Conservation (phyloP, 2,888 invertebrate genomes). For the Cataglyphis altisquamis region DNA sequence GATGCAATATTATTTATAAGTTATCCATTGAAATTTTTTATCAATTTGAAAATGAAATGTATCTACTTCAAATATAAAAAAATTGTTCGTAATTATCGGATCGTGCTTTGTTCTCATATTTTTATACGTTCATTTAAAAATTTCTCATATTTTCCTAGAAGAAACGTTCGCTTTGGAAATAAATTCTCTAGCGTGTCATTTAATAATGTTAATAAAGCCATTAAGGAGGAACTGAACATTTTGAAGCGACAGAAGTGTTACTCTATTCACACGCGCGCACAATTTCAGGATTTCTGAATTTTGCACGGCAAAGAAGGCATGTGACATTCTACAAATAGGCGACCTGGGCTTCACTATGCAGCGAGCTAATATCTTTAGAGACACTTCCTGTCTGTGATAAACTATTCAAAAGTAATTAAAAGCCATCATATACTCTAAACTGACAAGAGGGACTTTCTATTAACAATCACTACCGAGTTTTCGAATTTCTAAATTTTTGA, state of each 20-base stretch:
- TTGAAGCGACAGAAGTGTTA: not conserved
- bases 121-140: not conserved
- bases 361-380: not conserved
- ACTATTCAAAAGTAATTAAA: slow-evolving; percentile 8
- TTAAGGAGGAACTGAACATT: not conserved
- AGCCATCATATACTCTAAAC: not conserved
- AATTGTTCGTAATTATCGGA: not conserved
- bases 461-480: slow-evolving; percentile 1
- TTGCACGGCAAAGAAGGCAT: not conserved
- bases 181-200: not conserved
- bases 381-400: not conserved
- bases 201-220: not conserved
- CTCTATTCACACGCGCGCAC: not conserved
- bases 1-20: not conserved
- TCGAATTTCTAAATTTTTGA: not conserved
- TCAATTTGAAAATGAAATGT: not conserved
- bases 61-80: not conserved
- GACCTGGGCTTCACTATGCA: not conserved
- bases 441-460: not conserved
- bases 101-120: not conserved
- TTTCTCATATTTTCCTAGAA: not conserved
- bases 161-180: not conserved
- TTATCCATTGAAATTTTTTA: not conserved
- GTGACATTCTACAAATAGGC: not conserved
- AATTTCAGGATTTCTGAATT: not conserved